Evolutionary conservation across 2,888 invertebrate species (phyloP), one percentile per base, ranked within the genome.

Genomic region (Augochlorella aurata): DNA sequence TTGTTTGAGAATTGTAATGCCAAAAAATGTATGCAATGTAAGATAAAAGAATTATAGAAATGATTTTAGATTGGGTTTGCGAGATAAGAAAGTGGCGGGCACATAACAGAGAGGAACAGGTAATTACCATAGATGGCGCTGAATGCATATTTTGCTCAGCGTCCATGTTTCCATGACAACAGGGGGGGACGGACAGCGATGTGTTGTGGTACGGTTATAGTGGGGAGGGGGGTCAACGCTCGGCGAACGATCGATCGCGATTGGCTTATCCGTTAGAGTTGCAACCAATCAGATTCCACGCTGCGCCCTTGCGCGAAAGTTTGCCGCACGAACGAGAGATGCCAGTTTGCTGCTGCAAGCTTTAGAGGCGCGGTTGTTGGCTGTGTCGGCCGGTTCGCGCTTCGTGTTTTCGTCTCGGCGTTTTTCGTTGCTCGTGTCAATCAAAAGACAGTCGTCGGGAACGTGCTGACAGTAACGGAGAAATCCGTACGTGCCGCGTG

Each of bases 161-260:
- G 63, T 63, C 63, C 29, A 9, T 29, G 38, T 63, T 63, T 63
- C 63, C 10, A 38, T 63, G 18, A 29, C 38, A 16, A 63, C 63
- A 14, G 18, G 2, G 18, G n/a, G 29, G 12, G 38, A 24, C 16
- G 47, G 65, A 45, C 24, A 24, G 58, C 65, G 50, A 73, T 73
- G n/a, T 73, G 69, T 81, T 79, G 9, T 65, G 45, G 24, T 61
- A 63, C 49, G 54, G 24, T 52, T 29, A 38, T 58, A 66, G 71
- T 61, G 68, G 77, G 80, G 54, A 72, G 81, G 77, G 69, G 87
- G 89, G 86, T 89, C 89, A 89, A 89, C 78, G 89, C 77, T 83
- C 89, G 84, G 82, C 54, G 81, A 73, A 78, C 84, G 84, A 88
- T 88, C 89, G 88, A 89, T 89, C 82, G 83, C 73, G 88, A 89